Percentiles rank a stretch among this genome's conserved stretches.
These are phyloP conservation scores for Oreochromis grahami DNA, from an alignment of 2,797 vertebrate genomes.

Conservation along the genomic window DNA sequence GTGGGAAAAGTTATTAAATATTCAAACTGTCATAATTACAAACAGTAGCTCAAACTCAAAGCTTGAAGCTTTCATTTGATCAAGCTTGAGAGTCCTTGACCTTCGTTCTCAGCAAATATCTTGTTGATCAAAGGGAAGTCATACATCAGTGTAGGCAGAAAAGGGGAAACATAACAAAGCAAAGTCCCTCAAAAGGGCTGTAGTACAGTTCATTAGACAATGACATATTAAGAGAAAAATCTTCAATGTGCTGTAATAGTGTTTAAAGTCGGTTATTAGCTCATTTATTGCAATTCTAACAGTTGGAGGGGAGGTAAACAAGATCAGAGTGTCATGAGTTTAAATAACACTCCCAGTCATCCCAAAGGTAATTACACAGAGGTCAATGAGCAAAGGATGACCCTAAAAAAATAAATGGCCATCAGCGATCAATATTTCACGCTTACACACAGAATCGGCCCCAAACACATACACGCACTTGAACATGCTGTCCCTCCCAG, in stretches of 20 bases:
- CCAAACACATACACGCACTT: background rate
- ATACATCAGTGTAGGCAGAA: background rate
- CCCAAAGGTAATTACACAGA: constrained; percentile 68
- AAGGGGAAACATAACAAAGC: background rate
- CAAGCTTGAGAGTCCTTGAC: background rate
- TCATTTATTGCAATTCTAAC: constrained; percentile 38
- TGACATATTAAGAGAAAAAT: constrained; percentile 15
- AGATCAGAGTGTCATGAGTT: constrained; percentile 53
- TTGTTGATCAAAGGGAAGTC: background rate
- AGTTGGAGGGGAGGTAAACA: constrained; percentile 54
- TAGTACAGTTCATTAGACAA: constrained; percentile 11
- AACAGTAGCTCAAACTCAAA: background rate
- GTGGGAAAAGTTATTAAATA: constrained; percentile 16
- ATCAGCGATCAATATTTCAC: constrained; percentile 65
- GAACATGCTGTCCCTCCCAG: constrained; percentile 12
- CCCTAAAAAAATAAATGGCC: constrained; percentile 57
- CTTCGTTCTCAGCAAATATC: background rate
- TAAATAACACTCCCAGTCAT: constrained; percentile 58
- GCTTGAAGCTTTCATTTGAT: constrained; percentile 13
- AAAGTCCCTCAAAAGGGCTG: background rate
- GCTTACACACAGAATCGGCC: background rate
- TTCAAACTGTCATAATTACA: constrained; percentile 27
- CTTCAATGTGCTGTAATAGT: constrained; percentile 12
- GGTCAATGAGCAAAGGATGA: constrained; percentile 64
- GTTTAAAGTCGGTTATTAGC: constrained; percentile 44